Percentiles rank a stretch among this genome's conserved stretches.
phyloP scores from a whole-genome alignment of 2,888 invertebrate genomes.

The Monoplex corrugatus region DNA sequence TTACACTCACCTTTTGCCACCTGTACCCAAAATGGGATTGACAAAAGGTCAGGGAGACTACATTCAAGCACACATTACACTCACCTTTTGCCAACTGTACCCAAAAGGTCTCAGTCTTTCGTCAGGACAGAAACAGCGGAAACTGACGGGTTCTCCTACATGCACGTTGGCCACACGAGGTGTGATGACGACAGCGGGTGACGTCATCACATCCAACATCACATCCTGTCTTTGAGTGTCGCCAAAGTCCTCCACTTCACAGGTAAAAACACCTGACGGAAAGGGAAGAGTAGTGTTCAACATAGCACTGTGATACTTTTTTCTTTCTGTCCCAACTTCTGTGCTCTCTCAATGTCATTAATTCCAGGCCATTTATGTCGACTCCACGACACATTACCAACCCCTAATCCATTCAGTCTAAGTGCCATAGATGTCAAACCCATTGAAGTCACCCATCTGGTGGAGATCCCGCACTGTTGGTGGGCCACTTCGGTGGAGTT shows the following conservation, averaged over 20 bases:
- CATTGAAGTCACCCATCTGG: too few species aligned
- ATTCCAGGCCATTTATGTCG: too few species aligned
- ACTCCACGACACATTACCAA: too few species aligned
- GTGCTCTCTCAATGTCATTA: too few species aligned
- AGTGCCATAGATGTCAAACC: too few species aligned
- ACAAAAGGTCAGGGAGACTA: background rate
- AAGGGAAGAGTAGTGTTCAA: background rate
- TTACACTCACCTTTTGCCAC: background rate
- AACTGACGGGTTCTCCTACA: conserved; percentile 57
- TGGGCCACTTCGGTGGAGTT: too few species aligned
- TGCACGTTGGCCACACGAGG: conserved; percentile 66
- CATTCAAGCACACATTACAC: background rate
- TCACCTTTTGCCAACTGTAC: conserved; percentile 65
- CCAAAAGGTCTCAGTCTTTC: conserved; percentile 60
- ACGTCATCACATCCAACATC: conserved; percentile 65
- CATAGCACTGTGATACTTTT: background rate
- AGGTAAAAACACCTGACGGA: conserved; percentile 69
- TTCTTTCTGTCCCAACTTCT: too few species aligned
- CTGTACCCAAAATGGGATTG: background rate
- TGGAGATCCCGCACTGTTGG: too few species aligned
- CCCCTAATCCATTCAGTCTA: too few species aligned
- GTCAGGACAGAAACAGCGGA: conserved; percentile 68
- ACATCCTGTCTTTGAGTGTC: conserved; percentile 61
- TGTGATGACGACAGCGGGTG: conserved; percentile 69
- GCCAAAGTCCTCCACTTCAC: conserved; percentile 66